Conservation (phyloP, 2,797 vertebrate genomes). For the Chelon labrosus region DNA sequence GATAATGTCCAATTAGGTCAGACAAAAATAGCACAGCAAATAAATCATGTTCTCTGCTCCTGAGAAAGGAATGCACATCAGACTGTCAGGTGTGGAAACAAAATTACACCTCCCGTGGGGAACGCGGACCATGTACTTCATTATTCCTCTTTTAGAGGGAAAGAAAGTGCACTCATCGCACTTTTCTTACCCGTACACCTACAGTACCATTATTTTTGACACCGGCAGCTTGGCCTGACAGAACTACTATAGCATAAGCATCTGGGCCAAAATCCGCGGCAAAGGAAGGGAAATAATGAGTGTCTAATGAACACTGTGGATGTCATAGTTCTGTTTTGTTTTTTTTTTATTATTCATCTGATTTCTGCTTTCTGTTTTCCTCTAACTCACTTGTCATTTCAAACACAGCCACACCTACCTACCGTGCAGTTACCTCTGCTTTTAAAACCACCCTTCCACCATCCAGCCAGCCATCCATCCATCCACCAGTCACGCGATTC, state of each 20-base stretch:
- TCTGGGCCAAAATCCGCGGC: conserved; percentile 54
- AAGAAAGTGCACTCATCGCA: conserved; percentile 74
- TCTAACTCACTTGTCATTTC: neutral
- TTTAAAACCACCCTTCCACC: neutral
- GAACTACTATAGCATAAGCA: conserved; percentile 59
- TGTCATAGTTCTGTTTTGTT: conserved; percentile 8
- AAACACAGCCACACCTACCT: neutral
- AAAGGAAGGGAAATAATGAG: conserved; percentile 63
- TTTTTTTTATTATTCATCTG: neutral
- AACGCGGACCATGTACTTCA: conserved; percentile 79
- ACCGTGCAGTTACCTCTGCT: neutral
- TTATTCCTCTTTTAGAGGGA: conserved; percentile 76
- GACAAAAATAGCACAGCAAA: conserved; percentile 79
- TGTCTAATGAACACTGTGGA: conserved; percentile 43
- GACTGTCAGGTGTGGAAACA: conserved; percentile 78
- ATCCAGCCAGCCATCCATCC: too few species aligned
- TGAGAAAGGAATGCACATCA: conserved; percentile 69
- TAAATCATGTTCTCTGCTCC: conserved; percentile 79
- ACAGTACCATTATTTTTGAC: conserved; percentile 77
- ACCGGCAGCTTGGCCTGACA: conserved; percentile 72
- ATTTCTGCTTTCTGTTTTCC: conserved; percentile 11
- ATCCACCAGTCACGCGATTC: neutral
- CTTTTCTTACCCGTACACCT: conserved; percentile 62
- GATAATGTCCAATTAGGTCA: conserved; percentile 85
- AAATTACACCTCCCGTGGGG: conserved; percentile 78